Evolutionary conservation across 92 coral and sea anemone genomes (phyloP), one percentile per base, ranked within the genome.

Genomic region (Isaurus tuberculatus): DNA sequence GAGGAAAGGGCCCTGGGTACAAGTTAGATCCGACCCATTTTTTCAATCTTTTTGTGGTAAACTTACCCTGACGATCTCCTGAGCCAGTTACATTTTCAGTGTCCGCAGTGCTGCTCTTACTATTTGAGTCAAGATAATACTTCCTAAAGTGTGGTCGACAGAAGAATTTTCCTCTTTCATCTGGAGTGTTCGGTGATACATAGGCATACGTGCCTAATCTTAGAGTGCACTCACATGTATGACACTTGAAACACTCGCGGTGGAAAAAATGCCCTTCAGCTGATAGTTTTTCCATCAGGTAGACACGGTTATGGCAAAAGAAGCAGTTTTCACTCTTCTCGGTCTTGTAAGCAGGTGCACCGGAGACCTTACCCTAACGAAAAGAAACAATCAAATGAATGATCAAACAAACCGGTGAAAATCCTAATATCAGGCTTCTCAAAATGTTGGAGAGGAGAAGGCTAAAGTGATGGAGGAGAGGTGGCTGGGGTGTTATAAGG

Each of bases 261-360:
- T 96, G 99, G 87, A 96, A 96, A 74, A 96, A 96, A 86, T 91
- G 98, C 2, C 99, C 99, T 86, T 96, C 99, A 13, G 98, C 99
- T 3, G 99, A 96, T 42, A 96, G 67, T 61, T 98, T 88, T 79
- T 96, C 99, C 90, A 92, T 94, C 64, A 96, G 92, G 75, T 92
- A 96, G 42, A 96, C 91, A 36, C 91, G 91, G 3, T 95, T 91
- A 46, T 89, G 88, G 58, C 99, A 96, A 87, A 96, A 96, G 88
- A 92, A 91, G 61, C 99, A 96, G 70, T 94, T 95, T 61, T 92
- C 99, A 75, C 99, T 96, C 37, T 79, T 85, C 29, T 88, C 84
- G 69, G 92, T 94, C 79, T 87, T 88, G 19, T 67, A 48, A 3
- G 93, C 77, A 9, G 97, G 97, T 67, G 60, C 85, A 49, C 75